Evolutionary conservation across 2,888 invertebrate genomes (phyloP).

Genomic region (Drosophila hamatofila): DNA sequence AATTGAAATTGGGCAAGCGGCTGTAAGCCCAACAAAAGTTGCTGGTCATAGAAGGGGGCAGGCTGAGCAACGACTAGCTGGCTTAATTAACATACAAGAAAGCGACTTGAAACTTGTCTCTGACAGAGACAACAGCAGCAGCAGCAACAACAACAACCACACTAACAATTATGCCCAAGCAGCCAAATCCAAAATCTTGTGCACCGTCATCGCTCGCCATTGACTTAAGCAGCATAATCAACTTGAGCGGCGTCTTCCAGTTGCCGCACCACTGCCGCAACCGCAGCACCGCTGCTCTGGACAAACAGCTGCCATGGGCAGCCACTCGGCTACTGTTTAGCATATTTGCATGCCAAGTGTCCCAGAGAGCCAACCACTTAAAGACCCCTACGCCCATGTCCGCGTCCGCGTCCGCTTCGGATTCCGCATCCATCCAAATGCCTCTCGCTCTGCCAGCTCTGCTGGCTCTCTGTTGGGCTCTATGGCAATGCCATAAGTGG

Average conservation of each 20-base stretch:
- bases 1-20: slow-evolving; percentile 32
- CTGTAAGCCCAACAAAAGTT: slow-evolving; percentile 39
- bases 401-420: slow-evolving; percentile 33
- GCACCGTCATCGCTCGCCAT: slow-evolving; percentile 72
- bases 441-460: slow-evolving; percentile 14
- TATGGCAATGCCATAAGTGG: slow-evolving; percentile 80
- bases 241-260: slow-evolving; percentile 62
- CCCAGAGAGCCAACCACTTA: slow-evolving; percentile 60
- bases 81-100: slow-evolving; percentile 76
- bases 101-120: slow-evolving; percentile 78
- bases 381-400: slow-evolving; percentile 64
- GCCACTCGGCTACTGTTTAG: slow-evolving; percentile 74
- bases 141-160: slow-evolving; percentile 18
- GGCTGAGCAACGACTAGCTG: neutral
- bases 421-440: slow-evolving; percentile 15
- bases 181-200: slow-evolving; percentile 71
- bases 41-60: slow-evolving; percentile 56
- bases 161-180: slow-evolving; percentile 43
- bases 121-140: slow-evolving; percentile 55
- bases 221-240: slow-evolving; percentile 80
- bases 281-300: neutral
- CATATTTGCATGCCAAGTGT: slow-evolving; percentile 80
- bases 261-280: slow-evolving; percentile 5
- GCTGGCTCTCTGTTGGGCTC: slow-evolving; percentile 8
- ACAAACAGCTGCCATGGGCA: slow-evolving; percentile 6